A percentile compares a stretch with the other conserved stretches of the same genome.
These are phyloP conservation scores for Zootermopsis nevadensis DNA, from an alignment of 2,888 invertebrate species.

Conservation along the genomic window DNA sequence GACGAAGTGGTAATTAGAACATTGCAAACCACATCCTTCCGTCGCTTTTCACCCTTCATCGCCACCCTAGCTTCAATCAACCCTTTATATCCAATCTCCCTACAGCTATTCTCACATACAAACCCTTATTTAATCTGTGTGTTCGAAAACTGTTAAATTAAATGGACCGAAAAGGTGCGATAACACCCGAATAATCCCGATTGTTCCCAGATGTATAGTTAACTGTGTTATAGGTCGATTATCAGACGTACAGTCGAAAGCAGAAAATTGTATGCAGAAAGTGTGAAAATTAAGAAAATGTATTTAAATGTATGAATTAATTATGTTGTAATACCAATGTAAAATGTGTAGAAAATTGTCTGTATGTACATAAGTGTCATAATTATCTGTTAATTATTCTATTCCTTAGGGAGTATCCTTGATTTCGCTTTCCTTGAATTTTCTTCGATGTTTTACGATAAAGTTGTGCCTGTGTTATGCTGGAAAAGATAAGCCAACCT, in stretches of 20 bases:
- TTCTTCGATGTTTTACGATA: background rate
- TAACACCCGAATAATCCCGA: conserved; percentile 48
- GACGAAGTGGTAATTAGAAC: conserved; percentile 28
- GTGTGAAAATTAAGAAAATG: background rate
- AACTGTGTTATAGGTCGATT: conserved; percentile 13
- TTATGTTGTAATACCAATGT: background rate
- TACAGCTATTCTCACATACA: conserved; percentile 1
- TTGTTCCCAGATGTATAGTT: conserved; percentile 49
- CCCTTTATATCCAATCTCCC: background rate
- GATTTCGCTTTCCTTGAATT: background rate
- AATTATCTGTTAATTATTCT: background rate
- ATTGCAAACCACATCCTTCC: background rate
- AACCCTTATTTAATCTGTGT: conserved; percentile 46
- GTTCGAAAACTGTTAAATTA: conserved; percentile 57
- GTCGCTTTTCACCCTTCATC: conserved; percentile 25
- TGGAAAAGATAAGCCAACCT: background rate
- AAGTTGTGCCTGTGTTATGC: background rate
- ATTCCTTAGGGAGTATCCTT: background rate
- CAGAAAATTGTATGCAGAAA: background rate
- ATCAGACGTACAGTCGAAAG: conserved; percentile 19
- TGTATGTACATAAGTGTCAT: background rate
- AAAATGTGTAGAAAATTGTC: background rate
- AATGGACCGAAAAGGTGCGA: conserved; percentile 57
- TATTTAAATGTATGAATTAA: background rate
- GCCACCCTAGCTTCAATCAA: background rate